These are phyloP conservation scores for Lithodes maja DNA, from an alignment of 2,888 invertebrate species.

Conservation along the genomic window DNA sequence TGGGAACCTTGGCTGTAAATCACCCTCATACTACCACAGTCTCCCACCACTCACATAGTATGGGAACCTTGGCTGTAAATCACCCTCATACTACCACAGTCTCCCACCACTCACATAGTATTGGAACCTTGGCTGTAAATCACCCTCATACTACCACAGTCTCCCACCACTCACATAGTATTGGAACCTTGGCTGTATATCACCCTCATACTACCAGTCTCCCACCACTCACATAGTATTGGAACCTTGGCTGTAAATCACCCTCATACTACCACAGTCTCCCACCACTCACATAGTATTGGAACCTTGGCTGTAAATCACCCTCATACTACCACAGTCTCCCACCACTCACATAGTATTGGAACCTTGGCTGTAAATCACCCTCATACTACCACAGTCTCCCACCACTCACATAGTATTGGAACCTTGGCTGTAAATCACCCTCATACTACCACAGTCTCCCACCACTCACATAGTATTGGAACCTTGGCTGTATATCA, in stretches of 20 bases:
- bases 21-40: neutral
- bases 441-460: neutral
- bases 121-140: conserved; percentile 6
- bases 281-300: neutral
- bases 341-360: neutral
- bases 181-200: conserved; percentile 6
- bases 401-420: neutral
- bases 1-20: neutral
- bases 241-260: conserved; percentile 17
- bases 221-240: neutral
- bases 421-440: conserved; percentile 17
- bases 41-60: neutral
- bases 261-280: neutral
- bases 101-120: neutral
- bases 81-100: neutral
- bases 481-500: conserved; percentile 15
- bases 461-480: neutral
- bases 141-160: neutral
- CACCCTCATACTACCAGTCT: neutral
- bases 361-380: conserved; percentile 4
- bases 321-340: neutral
- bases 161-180: neutral
- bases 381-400: neutral
- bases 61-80: neutral
- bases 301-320: conserved; percentile 17